Base-by-base conservation (phyloP, 2,888 invertebrate genomes). In the Rapana venosa region DNA sequence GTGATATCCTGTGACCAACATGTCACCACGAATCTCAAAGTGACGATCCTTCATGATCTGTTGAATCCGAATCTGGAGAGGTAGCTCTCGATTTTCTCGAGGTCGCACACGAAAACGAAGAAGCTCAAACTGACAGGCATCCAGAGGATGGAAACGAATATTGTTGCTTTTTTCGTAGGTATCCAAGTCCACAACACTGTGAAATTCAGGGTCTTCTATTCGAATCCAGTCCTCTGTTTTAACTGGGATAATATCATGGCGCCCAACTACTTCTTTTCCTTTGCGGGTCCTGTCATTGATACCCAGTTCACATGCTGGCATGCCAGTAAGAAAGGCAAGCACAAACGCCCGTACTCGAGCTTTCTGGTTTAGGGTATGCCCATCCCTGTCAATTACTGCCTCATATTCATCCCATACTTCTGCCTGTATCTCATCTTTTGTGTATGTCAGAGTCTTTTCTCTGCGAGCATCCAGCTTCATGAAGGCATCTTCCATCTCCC, bases 151-250 rank as follows among this genome's bases (percentile, higher is more conserved):
- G 92, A 96, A 96, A 90, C 94, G 94, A 36, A 97, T 95, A 91
- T 96, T 96, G 91, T 96, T 96, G 58, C 96, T 96, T 90, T 96
- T 96, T 92, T 98, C 97, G 96, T 98, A 99, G 94, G 98, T 98
- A 91, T 98, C 98, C 94, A 98, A 98, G 95, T 99, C 98, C 88
- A 99, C 98, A 96, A 98, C 98, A 89, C 98, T 97, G 96, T 99
- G 99, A 96, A 99, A 99, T 96, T 99, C 99, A 0, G 98, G 97
- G 87, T 97, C 97, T 96, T 99, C 99, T 89, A 99, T 97, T 79
- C 98, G 97, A 95, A 99, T 99, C 99, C 99, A 99, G 96, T 99
- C 99, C 96, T 99, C 99, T 0, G 99, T 99, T 92, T 96, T 96
- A 35, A 96, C 95, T 36, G 99, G 99, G 96, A 99, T 99, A 96